These are phyloP conservation scores for Pachydiplax longipennis DNA, from an alignment of 2,888 invertebrate species.

Conservation along the genomic window DNA sequence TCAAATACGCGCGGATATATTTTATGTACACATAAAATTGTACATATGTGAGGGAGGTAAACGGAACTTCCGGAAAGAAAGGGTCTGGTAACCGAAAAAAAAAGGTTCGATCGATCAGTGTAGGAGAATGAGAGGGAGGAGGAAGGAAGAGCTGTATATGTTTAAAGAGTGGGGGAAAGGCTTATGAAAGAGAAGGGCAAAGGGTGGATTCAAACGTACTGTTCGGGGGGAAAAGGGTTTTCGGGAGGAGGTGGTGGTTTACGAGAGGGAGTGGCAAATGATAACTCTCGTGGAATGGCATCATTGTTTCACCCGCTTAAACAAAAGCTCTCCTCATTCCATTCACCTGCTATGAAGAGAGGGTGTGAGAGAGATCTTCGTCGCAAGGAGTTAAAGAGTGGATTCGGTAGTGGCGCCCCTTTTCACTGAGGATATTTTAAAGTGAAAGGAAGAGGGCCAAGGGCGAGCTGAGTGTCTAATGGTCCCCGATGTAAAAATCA, in stretches of 20 bases:
- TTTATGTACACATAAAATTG: background rate
- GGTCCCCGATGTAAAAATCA: conserved; percentile 31
- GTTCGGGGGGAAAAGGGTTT: background rate
- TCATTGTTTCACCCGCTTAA: conserved; percentile 6
- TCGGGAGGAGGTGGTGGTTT: background rate
- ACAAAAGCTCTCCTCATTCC: background rate
- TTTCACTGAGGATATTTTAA: background rate
- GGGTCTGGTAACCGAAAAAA: conserved; percentile 5
- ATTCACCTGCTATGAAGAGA: background rate
- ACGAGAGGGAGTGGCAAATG: background rate
- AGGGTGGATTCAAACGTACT: background rate
- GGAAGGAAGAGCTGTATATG: background rate
- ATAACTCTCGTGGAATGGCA: conserved; percentile 6
- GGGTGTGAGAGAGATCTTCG: background rate
- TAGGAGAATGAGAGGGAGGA: background rate
- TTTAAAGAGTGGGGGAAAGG: background rate
- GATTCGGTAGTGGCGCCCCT: background rate
- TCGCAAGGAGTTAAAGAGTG: background rate
- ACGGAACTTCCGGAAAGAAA: conserved; percentile 31
- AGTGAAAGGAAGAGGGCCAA: conserved; percentile 30
- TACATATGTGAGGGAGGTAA: background rate
- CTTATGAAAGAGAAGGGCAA: background rate
- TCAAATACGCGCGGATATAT: background rate
- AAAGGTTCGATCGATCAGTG: conserved; percentile 19
- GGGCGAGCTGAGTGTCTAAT: conserved; percentile 29